Evolutionary conservation across 2,888 invertebrate species (phyloP).

Genomic region (Rhamnusium bicolor): DNA sequence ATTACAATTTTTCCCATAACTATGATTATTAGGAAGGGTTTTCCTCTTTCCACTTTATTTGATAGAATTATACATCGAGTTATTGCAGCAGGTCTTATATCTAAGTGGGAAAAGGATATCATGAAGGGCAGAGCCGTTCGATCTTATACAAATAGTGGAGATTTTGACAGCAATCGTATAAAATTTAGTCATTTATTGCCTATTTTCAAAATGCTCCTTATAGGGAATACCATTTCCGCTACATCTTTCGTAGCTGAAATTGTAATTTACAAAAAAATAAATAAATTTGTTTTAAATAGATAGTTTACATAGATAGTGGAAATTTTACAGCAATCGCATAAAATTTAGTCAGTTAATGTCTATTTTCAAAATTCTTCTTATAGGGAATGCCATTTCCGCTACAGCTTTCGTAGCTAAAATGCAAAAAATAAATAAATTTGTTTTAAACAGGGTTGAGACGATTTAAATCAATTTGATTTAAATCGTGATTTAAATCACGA

Average conservation of each 20-base stretch:
- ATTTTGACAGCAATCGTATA: background rate
- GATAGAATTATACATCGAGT: background rate
- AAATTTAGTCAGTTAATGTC: background rate
- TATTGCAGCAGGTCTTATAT: conserved; percentile 1
- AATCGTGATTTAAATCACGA: too few relatives aligned
- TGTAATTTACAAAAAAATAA: background rate
- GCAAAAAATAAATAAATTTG: too few relatives aligned
- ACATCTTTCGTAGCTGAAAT: background rate
- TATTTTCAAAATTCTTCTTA: background rate
- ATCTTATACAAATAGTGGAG: background rate
- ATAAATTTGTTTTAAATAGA: background rate
- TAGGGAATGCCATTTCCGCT: background rate
- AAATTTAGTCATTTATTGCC: background rate
- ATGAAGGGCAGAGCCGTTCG: background rate
- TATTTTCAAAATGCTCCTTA: background rate
- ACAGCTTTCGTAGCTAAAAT: too few relatives aligned
- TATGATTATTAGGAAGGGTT: conserved; percentile 16
- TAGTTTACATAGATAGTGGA: too few relatives aligned
- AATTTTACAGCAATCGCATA: background rate
- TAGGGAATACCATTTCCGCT: background rate
- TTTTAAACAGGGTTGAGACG: too few relatives aligned
- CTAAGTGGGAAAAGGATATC: conserved; percentile 21
- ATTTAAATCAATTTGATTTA: too few relatives aligned
- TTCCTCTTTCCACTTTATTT: background rate
- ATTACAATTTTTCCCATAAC: background rate